A percentile compares a stretch with the other conserved stretches of the same genome.
phyloP scores from a whole-genome alignment of 2,113 vertebrate species.

The Stegastes partitus region DNA sequence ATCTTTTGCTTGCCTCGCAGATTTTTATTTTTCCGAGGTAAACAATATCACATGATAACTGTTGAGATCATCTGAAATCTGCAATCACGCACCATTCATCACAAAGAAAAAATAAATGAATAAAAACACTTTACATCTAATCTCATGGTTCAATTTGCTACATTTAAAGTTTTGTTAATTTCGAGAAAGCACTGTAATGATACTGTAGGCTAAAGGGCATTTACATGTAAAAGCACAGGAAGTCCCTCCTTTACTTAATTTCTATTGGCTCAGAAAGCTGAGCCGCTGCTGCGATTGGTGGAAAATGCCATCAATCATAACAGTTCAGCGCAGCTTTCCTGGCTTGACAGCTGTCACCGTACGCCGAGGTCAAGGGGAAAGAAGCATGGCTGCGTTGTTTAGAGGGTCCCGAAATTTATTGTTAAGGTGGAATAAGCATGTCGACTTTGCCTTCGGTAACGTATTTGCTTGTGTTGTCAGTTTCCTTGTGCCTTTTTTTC shows the following conservation, averaged over 20 bases:
- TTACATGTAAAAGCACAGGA: conserved; percentile 49
- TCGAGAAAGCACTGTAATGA: neutral
- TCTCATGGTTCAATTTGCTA: neutral
- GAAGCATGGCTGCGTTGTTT: conserved; percentile 85
- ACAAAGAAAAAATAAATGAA: neutral
- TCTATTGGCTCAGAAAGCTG: conserved; percentile 58
- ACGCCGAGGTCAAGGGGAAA: conserved; percentile 73
- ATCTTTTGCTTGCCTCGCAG: fast-evolving
- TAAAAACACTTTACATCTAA: neutral
- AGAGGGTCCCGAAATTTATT: conserved; percentile 78
- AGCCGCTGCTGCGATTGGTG: conserved; percentile 56
- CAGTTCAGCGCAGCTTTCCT: conserved; percentile 44
- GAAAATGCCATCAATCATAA: conserved; percentile 40
- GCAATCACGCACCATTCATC: neutral
- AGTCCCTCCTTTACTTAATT: conserved; percentile 61
- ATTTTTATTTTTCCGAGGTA: neutral
- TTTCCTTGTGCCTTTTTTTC: neutral
- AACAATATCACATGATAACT: neutral
- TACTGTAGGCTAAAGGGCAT: conserved; percentile 4
- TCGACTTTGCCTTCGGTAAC: conserved; percentile 80
- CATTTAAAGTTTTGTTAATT: neutral
- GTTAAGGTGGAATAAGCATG: conserved; percentile 79
- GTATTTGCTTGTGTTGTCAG: conserved; percentile 44
- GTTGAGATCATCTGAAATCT: neutral
- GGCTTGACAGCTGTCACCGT: conserved; percentile 72